Evolutionary conservation across 2,888 invertebrate species (phyloP), one percentile per base, ranked within the genome.

Genomic region (Schizotus pectinicornis): DNA sequence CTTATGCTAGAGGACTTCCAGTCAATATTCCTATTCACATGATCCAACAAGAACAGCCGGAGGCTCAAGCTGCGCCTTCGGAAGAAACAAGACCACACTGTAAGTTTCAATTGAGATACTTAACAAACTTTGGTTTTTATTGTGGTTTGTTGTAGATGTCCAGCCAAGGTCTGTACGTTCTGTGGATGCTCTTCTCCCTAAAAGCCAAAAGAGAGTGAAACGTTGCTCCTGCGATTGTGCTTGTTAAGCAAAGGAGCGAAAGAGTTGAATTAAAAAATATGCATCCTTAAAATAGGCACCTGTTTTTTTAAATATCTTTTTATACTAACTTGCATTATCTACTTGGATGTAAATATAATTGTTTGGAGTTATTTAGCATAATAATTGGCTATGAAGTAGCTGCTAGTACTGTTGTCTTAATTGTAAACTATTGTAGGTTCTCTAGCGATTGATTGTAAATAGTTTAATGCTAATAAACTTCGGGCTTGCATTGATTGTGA

Each of bases 161-260:
- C 92, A 92, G 78, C 92, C 92, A 56, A 88, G 92, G 74, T 88
- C 88, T 59, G 85, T 88, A 63, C 74, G 77, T 65, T 74, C 75
- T 31, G 77, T 72, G 34, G 73, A 76, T 48, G 73, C 58, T 74
- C 81, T 77, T 65, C 74, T 80, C 73, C 77, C 77, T 69, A 82
- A 82, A 66, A 82, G 81, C 51, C 84, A 86, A 70, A 88, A 89
- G 78, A 86, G 89, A 72, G 85, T 88, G 35, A 88, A 89, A 79
- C 86, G 89, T 74, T 90, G 88, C 81, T 85, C 89, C 65, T 91
- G 91, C 81, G 85, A 87, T 80, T 91, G 91, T 83, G 85, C 83
- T 64, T 89, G 84, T 73, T 84, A 82, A 80, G 67, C 33, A 9
- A 34, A 11, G 9, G 0, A 42, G 3, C 1, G 32, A 30, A 35